Percentiles rank a stretch among this genome's conserved stretches.
Conservation (phyloP, 2,888 invertebrate genomes). For the Thymelicus lineola region DNA sequence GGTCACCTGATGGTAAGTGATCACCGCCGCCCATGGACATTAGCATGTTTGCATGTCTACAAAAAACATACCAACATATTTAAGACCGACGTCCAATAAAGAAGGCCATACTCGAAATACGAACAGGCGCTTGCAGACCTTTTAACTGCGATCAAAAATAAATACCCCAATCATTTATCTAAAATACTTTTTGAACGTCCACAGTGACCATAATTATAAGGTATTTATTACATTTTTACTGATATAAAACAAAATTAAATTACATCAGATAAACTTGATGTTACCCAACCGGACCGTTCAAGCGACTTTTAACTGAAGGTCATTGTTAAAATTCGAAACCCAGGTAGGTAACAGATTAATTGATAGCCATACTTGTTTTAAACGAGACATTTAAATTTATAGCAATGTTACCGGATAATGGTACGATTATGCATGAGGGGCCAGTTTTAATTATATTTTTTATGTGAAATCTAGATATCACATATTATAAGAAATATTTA, state of each 20-base stretch:
- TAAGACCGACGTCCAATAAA: too few species aligned
- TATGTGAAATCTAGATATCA: not conserved
- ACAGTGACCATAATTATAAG: not conserved
- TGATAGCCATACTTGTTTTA: not conserved
- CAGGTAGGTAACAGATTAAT: too few species aligned
- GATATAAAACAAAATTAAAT: not conserved
- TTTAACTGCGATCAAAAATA: not conserved
- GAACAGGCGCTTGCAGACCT: too few species aligned
- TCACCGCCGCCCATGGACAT: too few species aligned
- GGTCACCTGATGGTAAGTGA: too few species aligned
- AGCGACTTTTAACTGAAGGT: too few species aligned
- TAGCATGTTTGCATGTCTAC: not conserved
- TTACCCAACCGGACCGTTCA: not conserved
- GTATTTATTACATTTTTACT: not conserved
- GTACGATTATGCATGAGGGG: not conserved
- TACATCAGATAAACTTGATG: not conserved
- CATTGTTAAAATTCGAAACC: too few species aligned
- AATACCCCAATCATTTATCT: not conserved
- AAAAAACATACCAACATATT: not conserved
- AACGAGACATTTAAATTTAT: not conserved
- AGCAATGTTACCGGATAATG: not conserved
- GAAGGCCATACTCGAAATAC: too few species aligned
- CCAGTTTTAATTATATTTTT: not conserved
- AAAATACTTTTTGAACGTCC: not conserved
- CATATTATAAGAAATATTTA: too few species aligned